These are phyloP conservation scores for Bubo blakistoni DNA, from an alignment of 2,113 vertebrate genomes.

Conservation along the genomic window DNA sequence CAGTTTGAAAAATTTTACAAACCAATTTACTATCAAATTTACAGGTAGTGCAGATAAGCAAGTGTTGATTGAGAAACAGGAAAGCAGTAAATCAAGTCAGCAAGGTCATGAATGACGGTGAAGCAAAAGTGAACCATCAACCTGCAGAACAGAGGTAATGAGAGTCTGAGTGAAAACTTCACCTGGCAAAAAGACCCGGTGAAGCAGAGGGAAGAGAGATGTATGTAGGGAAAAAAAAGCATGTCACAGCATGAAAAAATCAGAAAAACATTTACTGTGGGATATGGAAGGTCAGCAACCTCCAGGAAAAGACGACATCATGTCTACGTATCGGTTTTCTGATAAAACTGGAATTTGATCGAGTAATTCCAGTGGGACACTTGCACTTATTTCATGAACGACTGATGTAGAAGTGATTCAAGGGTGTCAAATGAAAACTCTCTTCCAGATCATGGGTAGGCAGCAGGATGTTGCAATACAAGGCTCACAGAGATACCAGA, in stretches of 20 bases:
- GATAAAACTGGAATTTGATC: background rate
- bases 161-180: background rate
- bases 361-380: background rate
- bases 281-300: background rate
- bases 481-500: background rate
- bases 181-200: background rate
- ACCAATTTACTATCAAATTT: background rate
- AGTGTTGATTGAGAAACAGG: background rate
- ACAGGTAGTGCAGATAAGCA: background rate
- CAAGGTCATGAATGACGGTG: background rate
- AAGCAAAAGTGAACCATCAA: background rate
- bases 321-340: background rate
- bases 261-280: background rate
- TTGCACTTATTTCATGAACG: background rate
- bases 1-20: background rate
- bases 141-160: background rate
- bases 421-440: background rate
- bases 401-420: background rate
- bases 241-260: background rate
- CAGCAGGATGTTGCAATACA: background rate
- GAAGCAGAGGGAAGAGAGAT: background rate
- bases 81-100: background rate
- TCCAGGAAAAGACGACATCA: background rate
- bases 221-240: background rate
- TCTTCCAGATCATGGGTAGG: background rate